Evolutionary conservation across 2,113 vertebrate genomes (phyloP).

Genomic region (Cepphus grylle): DNA sequence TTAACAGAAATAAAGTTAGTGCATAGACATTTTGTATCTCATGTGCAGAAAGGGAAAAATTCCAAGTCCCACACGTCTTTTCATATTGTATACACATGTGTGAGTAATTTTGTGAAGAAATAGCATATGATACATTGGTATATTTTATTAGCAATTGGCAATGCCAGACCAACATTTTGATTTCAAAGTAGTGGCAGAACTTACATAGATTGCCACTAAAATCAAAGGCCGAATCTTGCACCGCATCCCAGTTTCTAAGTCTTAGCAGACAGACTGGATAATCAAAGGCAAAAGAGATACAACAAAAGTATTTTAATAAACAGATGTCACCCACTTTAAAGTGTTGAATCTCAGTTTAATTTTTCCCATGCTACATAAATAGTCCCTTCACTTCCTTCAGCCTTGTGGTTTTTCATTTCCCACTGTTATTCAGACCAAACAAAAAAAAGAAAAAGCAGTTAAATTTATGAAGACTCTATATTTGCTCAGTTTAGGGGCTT

Average conservation of each 20-base stretch:
- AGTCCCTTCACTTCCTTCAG: constrained; percentile 44
- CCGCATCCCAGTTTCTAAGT: not conserved
- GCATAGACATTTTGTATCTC: not conserved
- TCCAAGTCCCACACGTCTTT: not conserved
- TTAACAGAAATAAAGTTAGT: constrained; percentile 22
- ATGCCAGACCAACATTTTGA: not conserved
- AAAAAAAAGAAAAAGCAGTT: not conserved
- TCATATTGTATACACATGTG: not conserved
- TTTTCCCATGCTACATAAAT: constrained; percentile 56
- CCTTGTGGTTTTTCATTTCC: constrained; percentile 41
- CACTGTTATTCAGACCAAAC: not conserved
- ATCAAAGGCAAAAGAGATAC: not conserved
- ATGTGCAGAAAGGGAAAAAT: not conserved
- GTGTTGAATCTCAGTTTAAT: constrained; percentile 31
- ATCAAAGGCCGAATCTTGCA: not conserved
- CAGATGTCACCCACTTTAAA: constrained; percentile 41
- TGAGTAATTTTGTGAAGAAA: constrained; percentile 5
- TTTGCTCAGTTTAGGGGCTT: not conserved
- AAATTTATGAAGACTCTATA: not conserved
- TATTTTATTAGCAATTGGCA: constrained; percentile 9
- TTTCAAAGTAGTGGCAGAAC: not conserved
- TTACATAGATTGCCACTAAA: not conserved
- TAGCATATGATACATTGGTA: not conserved
- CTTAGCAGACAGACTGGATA: not conserved
- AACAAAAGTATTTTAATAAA: constrained; percentile 30